Evolutionary conservation across 1,140 invertebrate species (phyloP).

Genomic region (Aphelinus atriplicis): DNA sequence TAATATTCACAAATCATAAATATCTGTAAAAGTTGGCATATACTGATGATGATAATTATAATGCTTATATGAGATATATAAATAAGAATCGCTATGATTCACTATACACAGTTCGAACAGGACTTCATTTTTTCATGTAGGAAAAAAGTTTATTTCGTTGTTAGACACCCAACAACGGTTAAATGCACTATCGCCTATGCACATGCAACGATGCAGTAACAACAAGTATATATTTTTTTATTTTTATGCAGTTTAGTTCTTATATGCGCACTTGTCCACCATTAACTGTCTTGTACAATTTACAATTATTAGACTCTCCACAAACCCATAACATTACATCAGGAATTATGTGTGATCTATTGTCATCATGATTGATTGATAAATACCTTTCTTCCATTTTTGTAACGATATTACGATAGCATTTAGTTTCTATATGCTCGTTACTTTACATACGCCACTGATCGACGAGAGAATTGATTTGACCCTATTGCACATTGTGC

Average conservation of each 20-base stretch:
- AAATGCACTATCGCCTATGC: conserved; percentile 37
- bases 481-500: conserved; percentile 50
- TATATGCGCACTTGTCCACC: conserved; percentile 17
- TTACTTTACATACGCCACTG: conserved; percentile 32
- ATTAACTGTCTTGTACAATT: conserved; percentile 36
- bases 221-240: conserved; percentile 42
- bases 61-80: conserved; percentile 12
- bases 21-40: conserved; percentile 1
- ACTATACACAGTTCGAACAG: conserved; percentile 18
- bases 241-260: conserved; percentile 32
- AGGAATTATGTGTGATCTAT: conserved; percentile 52
- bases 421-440: conserved; percentile 35
- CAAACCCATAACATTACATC: conserved; percentile 27
- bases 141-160: conserved; percentile 24
- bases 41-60: background rate
- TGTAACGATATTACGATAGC: conserved; percentile 18
- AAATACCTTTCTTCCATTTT: conserved; percentile 47
- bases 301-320: conserved; percentile 39
- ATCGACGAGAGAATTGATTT: conserved; percentile 36
- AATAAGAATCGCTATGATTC: conserved; percentile 26
- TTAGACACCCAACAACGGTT: conserved; percentile 23
- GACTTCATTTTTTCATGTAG: conserved; percentile 28
- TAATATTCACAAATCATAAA: conserved; percentile 13
- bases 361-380: conserved; percentile 61
- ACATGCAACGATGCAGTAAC: conserved; percentile 47